These are phyloP conservation scores for Drosophila triauraria DNA, from an alignment of 1,140 invertebrate genomes.

Conservation along the genomic window DNA sequence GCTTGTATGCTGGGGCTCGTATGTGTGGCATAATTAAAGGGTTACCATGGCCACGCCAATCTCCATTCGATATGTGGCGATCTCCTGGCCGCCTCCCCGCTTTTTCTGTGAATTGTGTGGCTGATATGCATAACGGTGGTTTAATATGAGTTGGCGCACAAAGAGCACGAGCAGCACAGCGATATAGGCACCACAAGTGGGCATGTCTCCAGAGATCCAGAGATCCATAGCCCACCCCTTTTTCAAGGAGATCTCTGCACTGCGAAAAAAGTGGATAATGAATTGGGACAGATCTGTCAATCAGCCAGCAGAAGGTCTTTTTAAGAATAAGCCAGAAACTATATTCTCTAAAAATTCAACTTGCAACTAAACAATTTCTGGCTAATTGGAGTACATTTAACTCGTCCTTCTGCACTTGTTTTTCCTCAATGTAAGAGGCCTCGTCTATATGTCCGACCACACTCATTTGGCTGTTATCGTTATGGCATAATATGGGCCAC, in stretches of 20 bases:
- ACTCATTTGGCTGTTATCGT: conserved; percentile 70
- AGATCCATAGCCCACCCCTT: conserved; percentile 24
- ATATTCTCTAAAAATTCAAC: background rate
- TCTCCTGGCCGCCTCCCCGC: conserved; percentile 26
- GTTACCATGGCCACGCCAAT: conserved; percentile 75
- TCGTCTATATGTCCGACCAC: conserved; percentile 18
- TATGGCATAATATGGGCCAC: conserved; percentile 69
- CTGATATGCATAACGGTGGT: conserved; percentile 81
- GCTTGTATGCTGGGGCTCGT: conserved; percentile 6
- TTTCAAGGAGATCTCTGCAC: conserved; percentile 26
- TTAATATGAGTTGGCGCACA: conserved; percentile 79
- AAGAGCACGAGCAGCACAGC: conserved; percentile 51
- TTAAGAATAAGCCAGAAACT: no score
- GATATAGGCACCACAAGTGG: conserved; percentile 56
- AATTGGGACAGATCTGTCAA: background rate
- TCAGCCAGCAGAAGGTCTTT: no score
- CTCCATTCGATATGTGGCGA: conserved; percentile 62
- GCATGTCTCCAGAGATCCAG: conserved; percentile 57
- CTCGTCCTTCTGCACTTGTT: background rate
- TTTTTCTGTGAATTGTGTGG: conserved; percentile 56
- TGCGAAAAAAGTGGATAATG: conserved; percentile 8
- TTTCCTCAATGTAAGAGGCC: conserved; percentile 14
- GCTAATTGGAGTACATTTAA: no score
- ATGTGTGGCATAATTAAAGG: conserved; percentile 77
- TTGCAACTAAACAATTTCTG: background rate